Conservation (phyloP, 92 coral and sea anemone genomes). For the Porites divaricata region DNA sequence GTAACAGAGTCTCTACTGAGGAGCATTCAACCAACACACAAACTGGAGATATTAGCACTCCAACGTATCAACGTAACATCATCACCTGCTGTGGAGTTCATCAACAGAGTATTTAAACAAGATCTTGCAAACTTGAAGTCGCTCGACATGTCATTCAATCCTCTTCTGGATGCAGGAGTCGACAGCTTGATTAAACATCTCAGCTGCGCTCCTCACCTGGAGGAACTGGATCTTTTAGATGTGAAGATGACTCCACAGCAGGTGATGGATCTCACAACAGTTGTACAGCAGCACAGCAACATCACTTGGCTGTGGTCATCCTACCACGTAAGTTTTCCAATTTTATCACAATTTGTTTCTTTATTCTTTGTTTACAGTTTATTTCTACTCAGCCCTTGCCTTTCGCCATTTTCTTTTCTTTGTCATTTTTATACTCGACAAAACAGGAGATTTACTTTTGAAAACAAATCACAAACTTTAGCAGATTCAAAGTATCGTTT, state of each 20-base stretch:
- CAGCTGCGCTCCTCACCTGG: background rate
- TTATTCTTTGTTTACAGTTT: background rate
- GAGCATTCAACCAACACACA: background rate
- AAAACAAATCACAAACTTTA: background rate
- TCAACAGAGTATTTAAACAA: background rate
- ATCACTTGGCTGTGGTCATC: background rate
- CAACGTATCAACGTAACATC: background rate
- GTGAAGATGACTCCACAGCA: constrained; percentile 3
- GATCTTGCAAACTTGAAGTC: background rate
- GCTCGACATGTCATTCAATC: background rate
- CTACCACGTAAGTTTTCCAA: constrained; percentile 4
- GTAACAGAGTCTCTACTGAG: background rate
- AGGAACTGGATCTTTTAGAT: background rate
- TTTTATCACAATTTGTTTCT: background rate
- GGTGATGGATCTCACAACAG: background rate
- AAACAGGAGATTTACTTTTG: background rate
- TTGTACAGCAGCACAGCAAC: background rate
- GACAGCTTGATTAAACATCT: background rate
- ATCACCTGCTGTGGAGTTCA: background rate
- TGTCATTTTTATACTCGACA: background rate
- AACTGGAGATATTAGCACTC: background rate
- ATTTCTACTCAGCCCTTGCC: background rate
- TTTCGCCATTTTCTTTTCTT: background rate
- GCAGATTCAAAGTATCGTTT: background rate
- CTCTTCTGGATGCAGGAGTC: background rate